Conservation (phyloP, 1,140 invertebrate species). For the Spodoptera litura region DNA sequence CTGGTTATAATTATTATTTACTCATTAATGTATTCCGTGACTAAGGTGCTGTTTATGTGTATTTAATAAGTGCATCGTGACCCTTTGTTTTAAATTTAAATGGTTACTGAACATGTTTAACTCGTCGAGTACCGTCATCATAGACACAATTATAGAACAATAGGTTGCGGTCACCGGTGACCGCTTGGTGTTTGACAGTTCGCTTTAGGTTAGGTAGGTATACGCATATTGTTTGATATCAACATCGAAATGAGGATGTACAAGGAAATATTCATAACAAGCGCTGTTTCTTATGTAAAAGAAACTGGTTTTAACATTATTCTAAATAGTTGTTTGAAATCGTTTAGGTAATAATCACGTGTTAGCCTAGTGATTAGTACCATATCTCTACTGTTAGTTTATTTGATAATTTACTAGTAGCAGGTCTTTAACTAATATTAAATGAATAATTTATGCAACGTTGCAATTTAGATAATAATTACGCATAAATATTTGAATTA, state of each 20-base stretch:
- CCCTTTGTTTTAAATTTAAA: conserved; percentile 14
- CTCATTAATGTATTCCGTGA: neutral
- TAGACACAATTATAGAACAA: too few species aligned
- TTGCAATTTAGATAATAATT: too few species aligned
- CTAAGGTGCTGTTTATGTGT: conserved; percentile 6
- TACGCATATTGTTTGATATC: neutral
- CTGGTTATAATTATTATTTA: conserved; percentile 16
- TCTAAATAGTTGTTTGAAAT: conserved; percentile 12
- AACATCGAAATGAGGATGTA: conserved; percentile 13
- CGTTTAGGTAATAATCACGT: conserved; percentile 24
- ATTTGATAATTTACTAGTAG: neutral
- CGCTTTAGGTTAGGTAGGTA: neutral
- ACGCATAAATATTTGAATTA: too few species aligned
- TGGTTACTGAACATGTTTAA: neutral
- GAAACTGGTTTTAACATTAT: conserved; percentile 1
- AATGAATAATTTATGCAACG: too few species aligned
- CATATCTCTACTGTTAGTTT: neutral
- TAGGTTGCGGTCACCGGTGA: too few species aligned
- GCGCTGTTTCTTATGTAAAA: conserved; percentile 10
- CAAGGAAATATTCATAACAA: conserved; percentile 10
- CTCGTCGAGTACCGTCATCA: too few species aligned
- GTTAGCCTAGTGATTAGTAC: neutral
- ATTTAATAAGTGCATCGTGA: conserved; percentile 1
- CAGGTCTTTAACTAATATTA: too few species aligned
- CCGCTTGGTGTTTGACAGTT: too few species aligned